A percentile compares a stretch with the other conserved stretches of the same genome.
Conservation (phyloP, 2,113 vertebrate species). For the Anthoscopus minutus region DNA sequence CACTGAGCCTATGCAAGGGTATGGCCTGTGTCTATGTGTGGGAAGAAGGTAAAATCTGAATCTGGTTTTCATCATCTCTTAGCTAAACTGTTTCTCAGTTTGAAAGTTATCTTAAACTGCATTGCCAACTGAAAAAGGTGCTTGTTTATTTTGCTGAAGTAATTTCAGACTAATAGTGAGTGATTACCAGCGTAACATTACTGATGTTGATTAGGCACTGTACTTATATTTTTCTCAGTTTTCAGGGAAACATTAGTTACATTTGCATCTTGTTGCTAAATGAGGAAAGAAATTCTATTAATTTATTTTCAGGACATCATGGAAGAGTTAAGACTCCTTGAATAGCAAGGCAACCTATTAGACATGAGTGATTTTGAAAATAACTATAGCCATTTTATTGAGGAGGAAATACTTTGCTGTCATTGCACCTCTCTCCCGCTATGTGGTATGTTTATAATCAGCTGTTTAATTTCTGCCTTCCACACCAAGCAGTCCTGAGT, state of each 20-base stretch:
- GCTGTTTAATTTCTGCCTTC: background rate
- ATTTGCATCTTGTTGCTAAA: conserved; percentile 48
- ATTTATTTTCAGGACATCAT: conserved; percentile 46
- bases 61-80: background rate
- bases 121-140: background rate
- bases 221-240: conserved; percentile 23
- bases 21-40: background rate
- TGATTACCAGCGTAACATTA: background rate
- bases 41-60: background rate
- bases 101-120: background rate
- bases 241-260: conserved; percentile 14
- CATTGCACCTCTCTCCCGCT: background rate
- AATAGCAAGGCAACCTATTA: conserved; percentile 35
- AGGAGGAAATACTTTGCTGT: background rate
- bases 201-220: conserved; percentile 4
- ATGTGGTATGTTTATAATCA: background rate
- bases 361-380: conserved; percentile 1
- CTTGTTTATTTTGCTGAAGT: background rate
- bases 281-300: background rate
- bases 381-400: conserved; percentile 39
- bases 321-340: background rate
- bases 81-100: background rate
- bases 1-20: background rate
- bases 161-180: background rate
- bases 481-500: background rate